Base-by-base conservation (phyloP, 1,140 invertebrate species). In the Bathynomus jamesi region DNA sequence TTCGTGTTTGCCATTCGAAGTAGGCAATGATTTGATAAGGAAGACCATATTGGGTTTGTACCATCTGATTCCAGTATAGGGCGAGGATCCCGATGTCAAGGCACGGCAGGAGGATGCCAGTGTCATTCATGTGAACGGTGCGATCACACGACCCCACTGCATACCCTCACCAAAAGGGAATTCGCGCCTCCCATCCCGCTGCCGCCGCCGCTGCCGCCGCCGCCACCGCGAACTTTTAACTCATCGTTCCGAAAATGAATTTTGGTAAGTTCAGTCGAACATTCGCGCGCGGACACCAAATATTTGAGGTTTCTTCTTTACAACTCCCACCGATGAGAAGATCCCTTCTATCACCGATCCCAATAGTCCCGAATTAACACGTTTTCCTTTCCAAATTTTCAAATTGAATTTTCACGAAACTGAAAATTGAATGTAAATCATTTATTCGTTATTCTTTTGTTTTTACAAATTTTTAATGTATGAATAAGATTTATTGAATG, bases 31-130 rank as follows among this genome's bases (percentile, higher is more conserved):
- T 72, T 72, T 69, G 71, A 72, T 72, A 72, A 72, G 71, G 71
- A 72, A 72, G 71, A 72, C 71, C 71, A 72, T 72, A 72, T 72
- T 72, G 71, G 71, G 71, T 72, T 72, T 72, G 66, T 68, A 72
- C 71, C 71, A 72, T 72, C 71, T 72, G 71, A 72, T 72, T 72
- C 71, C 68, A 67, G 71, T 72, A 72, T 68, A 68, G 65, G 71
- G 71, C 67, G 40, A 53, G 66, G 71, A 72, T 66, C 71, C 71
- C 67, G 65, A 67, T 68, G 46, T 46, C 69, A 65, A 40, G 69
- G 69, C 62, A 63, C 61, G 31, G 69, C 40, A 32, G 71, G 66
- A 30, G 65, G 28, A 61, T 68, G 67, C 63, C 71, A 72, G 71
- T 72, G 71, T 72, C 65, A 67, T 72, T 66, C 61, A 53, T 64